Conservation (phyloP, 2,888 invertebrate genomes). For the Polydrusus cervinus region DNA sequence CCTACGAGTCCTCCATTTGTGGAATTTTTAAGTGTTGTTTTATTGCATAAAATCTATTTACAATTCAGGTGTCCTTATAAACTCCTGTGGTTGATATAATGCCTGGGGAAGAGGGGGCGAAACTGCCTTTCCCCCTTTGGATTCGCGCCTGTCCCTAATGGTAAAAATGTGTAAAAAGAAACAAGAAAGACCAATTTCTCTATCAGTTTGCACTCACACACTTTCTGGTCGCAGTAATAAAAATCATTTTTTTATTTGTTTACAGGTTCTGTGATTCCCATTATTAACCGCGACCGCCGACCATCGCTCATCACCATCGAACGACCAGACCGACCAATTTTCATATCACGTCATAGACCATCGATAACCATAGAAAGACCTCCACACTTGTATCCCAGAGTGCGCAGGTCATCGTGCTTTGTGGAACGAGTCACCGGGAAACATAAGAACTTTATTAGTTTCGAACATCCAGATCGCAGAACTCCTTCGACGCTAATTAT, state of each 20-base stretch:
- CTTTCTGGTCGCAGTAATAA: too few species aligned
- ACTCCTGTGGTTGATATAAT: too few species aligned
- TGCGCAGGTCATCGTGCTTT: slow-evolving; percentile 68
- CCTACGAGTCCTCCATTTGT: too few species aligned
- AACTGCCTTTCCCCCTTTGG: too few species aligned
- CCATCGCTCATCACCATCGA: slow-evolving; percentile 67
- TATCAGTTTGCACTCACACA: too few species aligned
- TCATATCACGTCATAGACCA: slow-evolving; percentile 60
- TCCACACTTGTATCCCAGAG: slow-evolving; percentile 56
- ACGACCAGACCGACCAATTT: slow-evolving; percentile 59
- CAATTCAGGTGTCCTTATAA: too few species aligned
- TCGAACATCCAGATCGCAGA: slow-evolving; percentile 64
- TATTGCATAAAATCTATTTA: too few species aligned
- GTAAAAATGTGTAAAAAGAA: too few species aligned
- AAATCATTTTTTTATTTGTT: slow-evolving; percentile 38
- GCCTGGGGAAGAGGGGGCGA: too few species aligned
- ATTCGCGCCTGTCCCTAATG: too few species aligned
- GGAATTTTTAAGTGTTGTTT: too few species aligned
- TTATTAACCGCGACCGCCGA: slow-evolving; percentile 64
- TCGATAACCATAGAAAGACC: slow-evolving; percentile 62
- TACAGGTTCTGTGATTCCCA: slow-evolving; percentile 68
- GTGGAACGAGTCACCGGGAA: slow-evolving; percentile 62
- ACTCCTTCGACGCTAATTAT: slow-evolving; percentile 47
- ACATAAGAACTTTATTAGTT: slow-evolving; percentile 68
- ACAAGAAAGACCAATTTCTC: too few species aligned